phyloP scores from a whole-genome alignment of 1,140 invertebrate species.

The Drosophila murphyi region DNA sequence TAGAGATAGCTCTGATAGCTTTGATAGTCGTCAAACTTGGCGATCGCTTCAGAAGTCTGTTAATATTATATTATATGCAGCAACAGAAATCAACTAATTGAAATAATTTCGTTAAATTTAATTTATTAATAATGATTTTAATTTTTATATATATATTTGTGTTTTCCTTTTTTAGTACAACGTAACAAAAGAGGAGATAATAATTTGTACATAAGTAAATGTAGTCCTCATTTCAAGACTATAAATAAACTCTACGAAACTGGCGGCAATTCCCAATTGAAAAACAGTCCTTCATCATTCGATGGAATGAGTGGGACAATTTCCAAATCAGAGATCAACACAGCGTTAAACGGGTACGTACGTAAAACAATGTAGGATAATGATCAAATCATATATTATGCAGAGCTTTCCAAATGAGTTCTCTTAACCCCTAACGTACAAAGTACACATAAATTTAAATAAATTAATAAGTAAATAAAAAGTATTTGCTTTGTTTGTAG shows the following conservation, averaged over 20 bases:
- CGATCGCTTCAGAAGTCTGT: too few species aligned
- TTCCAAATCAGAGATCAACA: slow-evolving; percentile 88
- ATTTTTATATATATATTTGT: not conserved
- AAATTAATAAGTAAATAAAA: too few species aligned
- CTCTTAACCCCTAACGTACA: too few species aligned
- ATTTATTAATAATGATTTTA: not conserved
- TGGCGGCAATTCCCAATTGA: slow-evolving; percentile 84
- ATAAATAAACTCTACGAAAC: slow-evolving; percentile 89
- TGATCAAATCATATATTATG: too few species aligned
- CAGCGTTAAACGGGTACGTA: slow-evolving; percentile 87
- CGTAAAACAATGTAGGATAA: not conserved
- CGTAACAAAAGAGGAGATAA: slow-evolving; percentile 91
- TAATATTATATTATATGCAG: too few species aligned
- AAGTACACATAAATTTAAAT: too few species aligned
- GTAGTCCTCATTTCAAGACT: slow-evolving; percentile 89
- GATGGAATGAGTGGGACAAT: slow-evolving; percentile 91
- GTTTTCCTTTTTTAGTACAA: slow-evolving; percentile 79
- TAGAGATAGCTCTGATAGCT: too few species aligned
- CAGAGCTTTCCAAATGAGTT: not conserved
- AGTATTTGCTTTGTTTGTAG: too few species aligned
- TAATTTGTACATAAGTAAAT: slow-evolving; percentile 90
- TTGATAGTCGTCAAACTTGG: too few species aligned
- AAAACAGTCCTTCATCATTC: slow-evolving; percentile 85
- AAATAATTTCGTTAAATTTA: too few species aligned
- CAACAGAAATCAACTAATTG: too few species aligned